These are phyloP conservation scores for Lepetodrilus schrolli DNA, from an alignment of 2,888 invertebrate species.

Conservation along the genomic window DNA sequence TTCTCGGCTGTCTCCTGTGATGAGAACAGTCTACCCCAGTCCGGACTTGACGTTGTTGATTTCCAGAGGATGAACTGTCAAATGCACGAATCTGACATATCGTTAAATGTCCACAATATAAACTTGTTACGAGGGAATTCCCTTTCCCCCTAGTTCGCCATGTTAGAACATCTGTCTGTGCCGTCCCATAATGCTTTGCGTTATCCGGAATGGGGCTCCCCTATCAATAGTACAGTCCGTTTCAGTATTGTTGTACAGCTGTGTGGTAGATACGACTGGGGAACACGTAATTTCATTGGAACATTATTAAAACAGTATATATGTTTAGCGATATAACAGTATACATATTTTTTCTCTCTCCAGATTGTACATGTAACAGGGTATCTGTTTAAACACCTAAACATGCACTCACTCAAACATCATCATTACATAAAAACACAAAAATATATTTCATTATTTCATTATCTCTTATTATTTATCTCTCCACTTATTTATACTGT, in stretches of 20 bases:
- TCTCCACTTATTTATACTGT: no score
- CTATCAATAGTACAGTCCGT: conserved; percentile 10
- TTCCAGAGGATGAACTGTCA: background rate
- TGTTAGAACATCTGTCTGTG: conserved; percentile 60
- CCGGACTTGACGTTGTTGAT: background rate
- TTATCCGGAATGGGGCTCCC: conserved; percentile 25
- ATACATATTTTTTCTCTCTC: no score
- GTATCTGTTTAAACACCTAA: no score
- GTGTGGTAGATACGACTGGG: background rate
- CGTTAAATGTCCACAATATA: background rate
- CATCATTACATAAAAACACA: no score
- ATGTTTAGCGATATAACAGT: no score
- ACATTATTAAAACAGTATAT: no score
- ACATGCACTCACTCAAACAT: no score
- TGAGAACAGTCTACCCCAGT: background rate
- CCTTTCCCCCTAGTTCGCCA: conserved; percentile 51
- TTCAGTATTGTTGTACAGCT: background rate
- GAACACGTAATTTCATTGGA: no score
- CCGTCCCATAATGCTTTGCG: conserved; percentile 42
- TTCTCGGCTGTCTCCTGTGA: background rate
- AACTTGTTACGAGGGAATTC: conserved; percentile 38
- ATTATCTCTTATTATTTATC: no score
- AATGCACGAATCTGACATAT: background rate
- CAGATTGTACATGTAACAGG: no score
- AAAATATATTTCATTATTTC: no score